Evolutionary conservation across 1,140 invertebrate species (phyloP), one percentile per base, ranked within the genome.

Genomic region (Samia ricini): DNA sequence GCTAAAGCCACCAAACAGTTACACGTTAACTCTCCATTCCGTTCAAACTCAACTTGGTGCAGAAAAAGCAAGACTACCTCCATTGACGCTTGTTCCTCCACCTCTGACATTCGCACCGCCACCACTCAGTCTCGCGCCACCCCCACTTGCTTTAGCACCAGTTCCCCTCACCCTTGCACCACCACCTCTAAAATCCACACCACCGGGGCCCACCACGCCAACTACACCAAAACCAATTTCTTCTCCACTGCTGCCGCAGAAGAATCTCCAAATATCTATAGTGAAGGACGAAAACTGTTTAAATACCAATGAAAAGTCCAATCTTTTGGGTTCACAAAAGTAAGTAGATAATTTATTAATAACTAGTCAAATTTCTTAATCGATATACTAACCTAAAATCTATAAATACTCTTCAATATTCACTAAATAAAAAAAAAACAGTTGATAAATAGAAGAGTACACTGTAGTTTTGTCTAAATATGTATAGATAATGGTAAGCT

Each of bases 1-100:
- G 24, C 71, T 94, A 26, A 93, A 93, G 76, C 93, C 93, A 29
- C 93, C 93, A 29, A 92, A 91, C 64, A 91, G 89, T 61, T 91
- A 90, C 57, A 89, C 89, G 0, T 49, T 91, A 49, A 91, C 90
- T 2, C 72, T 91, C 0, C 89, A 91, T 57, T 91, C 89, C 2
- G 88, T 84, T 3, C 80, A 84, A 56, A 84, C 86, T 12, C 87
- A 90, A 61, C 76, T 90, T 36, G 79, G 83, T 15, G 71, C 89
- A 52, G 87, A 90, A 24, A 87, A 90, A 63, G 85, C 88, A 36
- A 71, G 88, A 50, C 68, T 90, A 19, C 85, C 88, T 4, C 85
- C 85, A n/a, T 79, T 86, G 72, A 67, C 77, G 1, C 61, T 88
- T 4, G 83, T 83, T 2, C 83, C 83, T 50, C 83, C 84, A 2